Evolutionary conservation across 1,140 invertebrate genomes (phyloP).

Genomic region (Drosophila pallidifrons): DNA sequence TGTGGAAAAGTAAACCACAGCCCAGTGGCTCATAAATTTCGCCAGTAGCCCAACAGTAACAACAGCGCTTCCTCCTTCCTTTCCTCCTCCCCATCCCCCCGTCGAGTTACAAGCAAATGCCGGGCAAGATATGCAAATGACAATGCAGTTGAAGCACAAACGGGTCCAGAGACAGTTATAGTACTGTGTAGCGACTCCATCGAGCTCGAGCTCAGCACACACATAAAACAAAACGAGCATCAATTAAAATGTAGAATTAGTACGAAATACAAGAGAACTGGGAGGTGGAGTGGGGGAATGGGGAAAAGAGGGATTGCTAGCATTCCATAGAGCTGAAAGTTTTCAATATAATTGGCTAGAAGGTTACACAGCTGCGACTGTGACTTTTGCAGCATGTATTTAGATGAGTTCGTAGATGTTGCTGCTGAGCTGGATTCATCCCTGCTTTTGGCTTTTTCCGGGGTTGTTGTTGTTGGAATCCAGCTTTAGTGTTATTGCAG

Average conservation of each 20-base stretch:
- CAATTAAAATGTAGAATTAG: conserved; percentile 69
- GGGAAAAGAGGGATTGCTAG: not conserved
- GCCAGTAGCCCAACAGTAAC: not conserved
- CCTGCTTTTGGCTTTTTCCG: conserved; percentile 9
- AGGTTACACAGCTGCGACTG: conserved; percentile 38
- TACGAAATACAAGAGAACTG: conserved; percentile 35
- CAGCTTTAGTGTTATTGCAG: conserved; percentile 76
- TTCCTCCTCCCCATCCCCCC: not conserved
- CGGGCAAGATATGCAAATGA: conserved; percentile 71
- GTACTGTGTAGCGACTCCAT: not conserved
- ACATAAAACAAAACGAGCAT: conserved; percentile 57
- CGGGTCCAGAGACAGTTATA: not conserved
- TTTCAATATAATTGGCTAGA: conserved; percentile 78
- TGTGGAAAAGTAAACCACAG: conserved; percentile 80
- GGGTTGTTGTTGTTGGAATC: conserved; percentile 14
- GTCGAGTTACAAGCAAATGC: conserved; percentile 24
- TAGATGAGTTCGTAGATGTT: conserved; percentile 20
- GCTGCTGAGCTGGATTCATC: conserved; percentile 31
- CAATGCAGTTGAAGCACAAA: conserved; percentile 56
- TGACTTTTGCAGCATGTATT: conserved; percentile 9
- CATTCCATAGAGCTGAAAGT: conserved; percentile 40
- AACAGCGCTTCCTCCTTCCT: conserved; percentile 3
- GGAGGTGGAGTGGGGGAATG: no score
- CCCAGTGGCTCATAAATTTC: conserved; percentile 57
- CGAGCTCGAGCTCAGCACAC: conserved; percentile 11